phyloP scores from a whole-genome alignment of 1,140 invertebrate genomes.

The Drosophila teissieri region DNA sequence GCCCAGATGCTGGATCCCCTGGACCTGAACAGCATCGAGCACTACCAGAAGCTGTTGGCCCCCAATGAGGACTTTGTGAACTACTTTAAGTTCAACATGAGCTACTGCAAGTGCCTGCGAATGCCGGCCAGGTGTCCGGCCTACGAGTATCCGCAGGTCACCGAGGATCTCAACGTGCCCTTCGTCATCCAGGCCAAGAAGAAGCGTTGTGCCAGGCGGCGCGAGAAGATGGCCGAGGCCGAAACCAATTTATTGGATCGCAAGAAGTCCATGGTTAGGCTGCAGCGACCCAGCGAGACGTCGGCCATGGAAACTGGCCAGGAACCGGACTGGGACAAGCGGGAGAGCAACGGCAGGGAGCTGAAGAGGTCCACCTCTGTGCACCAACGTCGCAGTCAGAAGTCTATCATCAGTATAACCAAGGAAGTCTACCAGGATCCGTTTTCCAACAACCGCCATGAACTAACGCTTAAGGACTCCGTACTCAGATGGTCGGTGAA shows the following conservation, averaged over 20 bases:
- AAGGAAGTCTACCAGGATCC: too few species aligned
- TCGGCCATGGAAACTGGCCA: too few species aligned
- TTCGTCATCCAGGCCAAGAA: constrained; percentile 1
- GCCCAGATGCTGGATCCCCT: constrained; percentile 54
- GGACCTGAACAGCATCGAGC: constrained; percentile 39
- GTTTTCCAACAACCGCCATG: too few species aligned
- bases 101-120: constrained; percentile 64
- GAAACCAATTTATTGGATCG: background rate
- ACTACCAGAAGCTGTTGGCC: constrained; percentile 48
- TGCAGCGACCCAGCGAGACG: too few species aligned
- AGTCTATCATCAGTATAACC: too few species aligned
- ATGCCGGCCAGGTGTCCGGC: constrained; percentile 2
- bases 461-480: too few species aligned
- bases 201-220: constrained; percentile 6
- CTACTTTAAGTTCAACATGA: constrained; percentile 60
- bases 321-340: background rate
- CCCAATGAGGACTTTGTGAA: constrained; percentile 70
- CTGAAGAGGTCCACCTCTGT: too few species aligned
- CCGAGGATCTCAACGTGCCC: background rate
- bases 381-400: too few species aligned
- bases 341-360: too few species aligned
- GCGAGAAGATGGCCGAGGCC: background rate
- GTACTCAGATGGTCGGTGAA: too few species aligned
- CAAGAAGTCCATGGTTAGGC: background rate
- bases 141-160: background rate